Evolutionary conservation across 2,888 invertebrate species (phyloP).

Genomic region (Caenorhabditis angaria): DNA sequence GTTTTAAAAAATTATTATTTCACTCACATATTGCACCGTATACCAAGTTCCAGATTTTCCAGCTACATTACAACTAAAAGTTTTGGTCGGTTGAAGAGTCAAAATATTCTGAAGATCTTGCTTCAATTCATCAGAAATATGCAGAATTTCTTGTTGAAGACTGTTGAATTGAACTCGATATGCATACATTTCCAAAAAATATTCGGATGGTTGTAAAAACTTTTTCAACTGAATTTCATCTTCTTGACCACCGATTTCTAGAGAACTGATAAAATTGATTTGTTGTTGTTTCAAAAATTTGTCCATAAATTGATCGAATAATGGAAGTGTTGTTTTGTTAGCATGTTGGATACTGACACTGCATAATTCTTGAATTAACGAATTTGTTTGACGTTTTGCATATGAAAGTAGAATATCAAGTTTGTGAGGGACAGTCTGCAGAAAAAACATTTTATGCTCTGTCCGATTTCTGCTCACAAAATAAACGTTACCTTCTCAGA

Average conservation of each 20-base stretch:
- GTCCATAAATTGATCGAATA: conserved; percentile 37
- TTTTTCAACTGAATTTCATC: conserved; percentile 16
- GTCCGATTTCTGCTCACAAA: not conserved
- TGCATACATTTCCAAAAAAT: conserved; percentile 35
- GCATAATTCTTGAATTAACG: conserved; percentile 41
- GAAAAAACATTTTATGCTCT: conserved; percentile 3
- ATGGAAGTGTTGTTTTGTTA: conserved; percentile 14
- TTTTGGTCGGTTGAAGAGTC: conserved; percentile 17
- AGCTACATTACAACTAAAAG: conserved; percentile 28
- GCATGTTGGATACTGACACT: conserved; percentile 32
- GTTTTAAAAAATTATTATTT: not conserved
- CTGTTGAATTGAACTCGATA: conserved; percentile 30
- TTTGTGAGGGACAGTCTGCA: conserved; percentile 32
- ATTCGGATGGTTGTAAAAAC: conserved; percentile 29
- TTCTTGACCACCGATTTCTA: conserved; percentile 18
- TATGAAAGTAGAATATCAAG: conserved; percentile 35
- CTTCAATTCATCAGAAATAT: conserved; percentile 24
- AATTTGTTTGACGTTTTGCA: conserved; percentile 30
- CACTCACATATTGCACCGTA: conserved; percentile 29
- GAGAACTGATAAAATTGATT: conserved; percentile 10
- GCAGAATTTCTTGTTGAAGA: conserved; percentile 24
- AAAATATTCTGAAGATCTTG: conserved; percentile 21
- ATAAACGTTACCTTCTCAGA: conserved; percentile 22
- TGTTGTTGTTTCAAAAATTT: conserved; percentile 26
- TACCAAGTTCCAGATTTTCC: conserved; percentile 18